Base-by-base conservation (phyloP, 2,888 invertebrate species). In the Ennomos erosarius region DNA sequence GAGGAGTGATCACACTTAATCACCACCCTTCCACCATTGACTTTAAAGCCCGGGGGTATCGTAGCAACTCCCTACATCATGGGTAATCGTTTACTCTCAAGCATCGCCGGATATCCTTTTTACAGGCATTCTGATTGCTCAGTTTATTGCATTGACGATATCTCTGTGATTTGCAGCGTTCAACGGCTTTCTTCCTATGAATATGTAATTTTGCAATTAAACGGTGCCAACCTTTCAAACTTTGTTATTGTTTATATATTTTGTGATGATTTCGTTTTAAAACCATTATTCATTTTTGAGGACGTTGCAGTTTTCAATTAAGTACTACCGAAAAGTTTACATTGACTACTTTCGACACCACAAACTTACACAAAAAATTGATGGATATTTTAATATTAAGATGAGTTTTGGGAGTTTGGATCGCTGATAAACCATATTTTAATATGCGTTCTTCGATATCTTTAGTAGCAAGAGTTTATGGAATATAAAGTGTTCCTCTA, bases 41-140 rank as follows among this genome's bases (percentile, higher is more conserved):
- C 63, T 71, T 59, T 60, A 59, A 52, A 51, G 60, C 57, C 61
- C 49, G 47, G 46, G 56, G 53, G 68, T 71, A 68, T 61, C 82
- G 69, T 79, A 72, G 81, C 82, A 82, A 83, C 84, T 74, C 84
- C 84, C 84, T 73, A 67, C 64, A 59, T 52, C 43, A 58, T 59
- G 53, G 16, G 62, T 54, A 67, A 69, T 70, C 67, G 59, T 58
- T 67, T 49, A 59, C 67, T 65, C 64, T 49, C 61, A 57, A 53
- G 55, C 63, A 68, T 55, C 51, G 51, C 62, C 78, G 84, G 85
- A 87, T 79, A 84, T 87, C 87, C 87, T 84, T 73, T 81, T 87
- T 82, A 85, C 74, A 75, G 77, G 74, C 75, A 62, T 80, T 79
- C 70, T 78, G 79, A 81, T 82, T 81, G 78, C 73, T 75, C 82